Conservation (phyloP, 1,140 invertebrate genomes). For the Brachionus paranguensis region DNA sequence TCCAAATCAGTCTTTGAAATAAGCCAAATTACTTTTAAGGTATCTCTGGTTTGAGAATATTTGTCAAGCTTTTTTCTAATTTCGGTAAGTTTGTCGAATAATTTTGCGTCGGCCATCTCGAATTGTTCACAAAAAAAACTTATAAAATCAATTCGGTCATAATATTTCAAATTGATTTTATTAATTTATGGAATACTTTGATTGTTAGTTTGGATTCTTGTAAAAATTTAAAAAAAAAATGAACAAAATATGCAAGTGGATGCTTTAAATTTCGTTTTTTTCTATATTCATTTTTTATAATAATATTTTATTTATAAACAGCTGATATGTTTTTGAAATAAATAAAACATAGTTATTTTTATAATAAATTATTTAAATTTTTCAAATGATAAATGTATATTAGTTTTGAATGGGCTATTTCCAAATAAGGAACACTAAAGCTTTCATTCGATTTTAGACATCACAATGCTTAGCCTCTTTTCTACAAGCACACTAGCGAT, state of each 20-base stretch:
- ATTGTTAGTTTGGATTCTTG: neutral
- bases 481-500: neutral
- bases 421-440: neutral
- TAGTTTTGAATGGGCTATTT: neutral
- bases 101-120: neutral
- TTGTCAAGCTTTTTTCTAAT: conserved; percentile 31
- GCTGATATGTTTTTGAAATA: neutral
- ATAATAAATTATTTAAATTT: neutral
- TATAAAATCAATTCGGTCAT: neutral
- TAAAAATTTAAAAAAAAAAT: neutral
- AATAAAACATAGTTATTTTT: neutral
- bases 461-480: neutral
- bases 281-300: neutral
- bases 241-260: neutral
- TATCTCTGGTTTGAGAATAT: conserved; percentile 20
- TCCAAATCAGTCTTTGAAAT: neutral
- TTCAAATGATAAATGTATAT: neutral
- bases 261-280: conserved; percentile 22
- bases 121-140: neutral
- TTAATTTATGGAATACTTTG: neutral
- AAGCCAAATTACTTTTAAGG: neutral
- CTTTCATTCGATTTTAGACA: neutral
- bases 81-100: conserved; percentile 10
- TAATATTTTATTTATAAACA: conserved; percentile 24
- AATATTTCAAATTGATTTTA: neutral